Evolutionary conservation across 2,113 vertebrate species (phyloP).

Genomic region (Manacus vitellinus): DNA sequence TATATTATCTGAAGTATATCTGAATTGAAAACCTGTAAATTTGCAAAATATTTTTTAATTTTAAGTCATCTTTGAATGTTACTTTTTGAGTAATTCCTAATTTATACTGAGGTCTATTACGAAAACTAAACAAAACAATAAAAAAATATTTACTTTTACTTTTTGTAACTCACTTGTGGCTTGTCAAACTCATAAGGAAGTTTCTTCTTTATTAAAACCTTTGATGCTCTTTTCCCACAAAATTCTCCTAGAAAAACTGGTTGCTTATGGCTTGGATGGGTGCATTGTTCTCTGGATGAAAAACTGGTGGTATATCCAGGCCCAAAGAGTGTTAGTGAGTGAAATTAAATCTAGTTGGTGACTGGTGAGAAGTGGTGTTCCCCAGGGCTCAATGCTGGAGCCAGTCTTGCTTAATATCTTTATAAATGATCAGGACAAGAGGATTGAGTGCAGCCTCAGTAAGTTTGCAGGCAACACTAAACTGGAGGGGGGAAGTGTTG

Average conservation of each 20-base stretch:
- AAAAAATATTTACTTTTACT: neutral
- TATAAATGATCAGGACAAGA: neutral
- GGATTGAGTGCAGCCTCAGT: neutral
- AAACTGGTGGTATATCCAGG: neutral
- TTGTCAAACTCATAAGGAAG: neutral
- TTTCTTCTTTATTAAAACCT: neutral
- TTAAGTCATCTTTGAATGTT: neutral
- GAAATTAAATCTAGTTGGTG: neutral
- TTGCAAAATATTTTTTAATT: neutral
- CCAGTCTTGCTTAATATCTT: too few relatives aligned
- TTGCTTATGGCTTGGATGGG: neutral
- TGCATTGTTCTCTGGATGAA: neutral
- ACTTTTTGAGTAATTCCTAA: neutral
- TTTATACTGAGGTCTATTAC: neutral
- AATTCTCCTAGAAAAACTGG: neutral
- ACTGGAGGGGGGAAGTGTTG: fast-evolving
- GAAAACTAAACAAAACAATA: neutral
- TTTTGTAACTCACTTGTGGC: neutral
- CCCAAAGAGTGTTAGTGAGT: neutral
- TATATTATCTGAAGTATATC: neutral
- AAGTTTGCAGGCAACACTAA: neutral
- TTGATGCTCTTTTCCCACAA: neutral
- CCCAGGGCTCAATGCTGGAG: neutral
- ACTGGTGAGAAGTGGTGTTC: neutral
- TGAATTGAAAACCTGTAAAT: neutral